Conservation (phyloP, 2,888 invertebrate species). For the Odontocerum albicorne region DNA sequence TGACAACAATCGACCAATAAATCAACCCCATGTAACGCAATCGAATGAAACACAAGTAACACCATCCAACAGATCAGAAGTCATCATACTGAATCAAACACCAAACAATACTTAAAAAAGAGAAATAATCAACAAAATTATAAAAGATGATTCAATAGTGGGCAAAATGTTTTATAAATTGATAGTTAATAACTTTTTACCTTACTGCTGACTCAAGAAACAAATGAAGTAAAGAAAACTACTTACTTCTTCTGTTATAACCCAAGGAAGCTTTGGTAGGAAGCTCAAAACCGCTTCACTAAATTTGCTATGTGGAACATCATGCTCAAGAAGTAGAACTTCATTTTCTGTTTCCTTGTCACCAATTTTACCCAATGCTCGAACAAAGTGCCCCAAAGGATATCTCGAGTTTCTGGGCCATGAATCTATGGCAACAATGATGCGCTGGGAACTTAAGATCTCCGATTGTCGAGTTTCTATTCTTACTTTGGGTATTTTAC, state of each 20-base stretch:
- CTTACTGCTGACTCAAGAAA: not conserved
- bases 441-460: constrained; percentile 76
- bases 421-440: constrained; percentile 93
- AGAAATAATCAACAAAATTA: no score
- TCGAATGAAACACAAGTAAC: no score
- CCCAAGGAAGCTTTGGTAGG: constrained; percentile 88
- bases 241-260: constrained; percentile 77
- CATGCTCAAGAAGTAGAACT: constrained; percentile 93
- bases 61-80: no score
- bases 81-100: no score
- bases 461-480: constrained; percentile 94
- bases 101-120: no score
- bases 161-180: no score
- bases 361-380: constrained; percentile 86
- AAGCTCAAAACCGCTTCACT: constrained; percentile 92
- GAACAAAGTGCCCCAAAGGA: constrained; percentile 94
- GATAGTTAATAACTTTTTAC: no score
- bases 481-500: constrained; percentile 89
- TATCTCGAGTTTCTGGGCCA: constrained; percentile 95
- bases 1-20: no score
- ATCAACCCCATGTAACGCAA: no score
- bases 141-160: no score
- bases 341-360: constrained; percentile 96
- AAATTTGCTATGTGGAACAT: constrained; percentile 94
- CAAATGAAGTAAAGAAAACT: constrained; percentile 5